Base-by-base conservation (phyloP, 2,113 vertebrate genomes). In the Ginglymostoma cirratum region DNA sequence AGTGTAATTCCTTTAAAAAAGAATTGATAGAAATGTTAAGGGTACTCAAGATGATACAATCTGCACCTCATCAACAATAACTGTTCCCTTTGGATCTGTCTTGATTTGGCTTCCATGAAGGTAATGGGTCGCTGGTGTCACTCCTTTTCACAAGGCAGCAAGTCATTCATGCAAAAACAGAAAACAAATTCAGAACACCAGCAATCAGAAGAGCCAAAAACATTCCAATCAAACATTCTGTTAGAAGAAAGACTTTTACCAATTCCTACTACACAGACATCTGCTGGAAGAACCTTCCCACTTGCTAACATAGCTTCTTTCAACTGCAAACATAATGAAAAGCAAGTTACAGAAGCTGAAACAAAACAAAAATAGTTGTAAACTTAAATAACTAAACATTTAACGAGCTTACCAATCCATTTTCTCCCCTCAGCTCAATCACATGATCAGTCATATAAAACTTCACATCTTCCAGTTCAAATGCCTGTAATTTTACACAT, bases 1-100 rank as follows among this genome's bases (percentile, higher is more conserved):
- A 48, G 27, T 19, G 55, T 23, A 55, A 5, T 70, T 10, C 8
- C 66, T 5, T 21, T 70, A 70, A 70, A 94, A 15, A 61, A 0
- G 14, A 14, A 15, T 6, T 14, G 17, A 83, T 83, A 19, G 0
- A 34, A 61, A 55, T 30, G 52, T 10, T 89, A 90, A 83, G 21
- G 17, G n/a, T 42, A 83, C 15, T 90, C 52, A 27, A 72, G 17
- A 93, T 14, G 38, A 48, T 6, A 52, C 45, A 76, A 95, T 76
- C 69, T 52, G n/a, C 96, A 99, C 98, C 98, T 98, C 97, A 90
- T 99, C 97, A 89, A 98, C 98, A 96, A 98, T 96, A 96, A 99
- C 96, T 72, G 97, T 97, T 42, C 97, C 98, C 0, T 52, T 96
- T 76, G 96, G 96, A 15, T 98, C 98, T 66, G 97, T 96, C 94